Evolutionary conservation across 2,797 vertebrate species (phyloP).

Genomic region (Botia almorhae): DNA sequence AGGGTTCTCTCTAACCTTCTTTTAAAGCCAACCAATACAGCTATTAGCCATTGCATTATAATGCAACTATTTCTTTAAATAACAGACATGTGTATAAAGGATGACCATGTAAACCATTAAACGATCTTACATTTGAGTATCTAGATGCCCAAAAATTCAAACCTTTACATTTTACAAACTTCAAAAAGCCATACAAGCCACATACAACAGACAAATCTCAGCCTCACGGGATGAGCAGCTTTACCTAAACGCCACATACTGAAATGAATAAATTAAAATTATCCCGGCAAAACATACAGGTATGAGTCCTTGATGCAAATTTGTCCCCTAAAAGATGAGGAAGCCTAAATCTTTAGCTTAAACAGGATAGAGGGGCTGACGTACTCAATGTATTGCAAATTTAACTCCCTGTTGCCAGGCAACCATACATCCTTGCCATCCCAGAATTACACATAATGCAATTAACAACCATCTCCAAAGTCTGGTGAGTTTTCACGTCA

Average conservation of each 20-base stretch:
- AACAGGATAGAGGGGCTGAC: neutral
- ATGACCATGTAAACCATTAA: no score
- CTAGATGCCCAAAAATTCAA: no score
- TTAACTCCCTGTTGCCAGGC: neutral
- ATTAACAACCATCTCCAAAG: no score
- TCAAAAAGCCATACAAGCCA: no score
- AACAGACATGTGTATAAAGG: no score
- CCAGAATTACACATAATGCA: neutral
- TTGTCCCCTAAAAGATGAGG: neutral
- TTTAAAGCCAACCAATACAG: no score
- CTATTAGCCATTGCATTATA: no score
- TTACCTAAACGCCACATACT: neutral
- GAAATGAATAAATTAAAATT: neutral
- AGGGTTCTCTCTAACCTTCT: no score
- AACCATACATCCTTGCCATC: neutral
- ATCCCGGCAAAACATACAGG: neutral
- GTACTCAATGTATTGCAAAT: neutral
- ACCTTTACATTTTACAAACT: no score
- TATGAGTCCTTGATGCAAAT: neutral
- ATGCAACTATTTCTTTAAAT: no score
- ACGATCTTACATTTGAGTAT: no score
- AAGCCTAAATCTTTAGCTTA: neutral
- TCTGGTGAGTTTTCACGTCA: neutral
- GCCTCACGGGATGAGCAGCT: neutral
- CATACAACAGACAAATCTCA: no score